These are phyloP conservation scores for Hirtodrosophila cameraria DNA, from an alignment of 2,888 invertebrate genomes.

Conservation along the genomic window DNA sequence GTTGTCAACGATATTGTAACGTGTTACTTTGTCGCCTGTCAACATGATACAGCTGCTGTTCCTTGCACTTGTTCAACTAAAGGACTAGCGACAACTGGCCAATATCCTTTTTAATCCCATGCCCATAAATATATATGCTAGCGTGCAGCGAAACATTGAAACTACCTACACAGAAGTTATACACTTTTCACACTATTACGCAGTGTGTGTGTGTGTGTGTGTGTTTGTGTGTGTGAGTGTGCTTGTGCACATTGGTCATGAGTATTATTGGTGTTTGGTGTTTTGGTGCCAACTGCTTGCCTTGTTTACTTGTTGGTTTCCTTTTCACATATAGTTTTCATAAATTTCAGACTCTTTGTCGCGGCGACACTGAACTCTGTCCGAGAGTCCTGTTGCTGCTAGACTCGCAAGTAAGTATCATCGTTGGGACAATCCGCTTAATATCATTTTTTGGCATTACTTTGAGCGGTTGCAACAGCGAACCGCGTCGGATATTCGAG, in stretches of 20 bases:
- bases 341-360: conserved; percentile 56
- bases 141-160: conserved; percentile 38
- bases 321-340: conserved; percentile 49
- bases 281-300: conserved; percentile 23
- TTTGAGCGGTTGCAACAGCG: conserved; percentile 39
- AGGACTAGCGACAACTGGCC: conserved; percentile 51
- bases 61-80: conserved; percentile 40
- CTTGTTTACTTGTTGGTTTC: conserved; percentile 12
- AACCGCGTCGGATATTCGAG: conserved; percentile 23
- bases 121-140: conserved; percentile 64
- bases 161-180: conserved; percentile 26
- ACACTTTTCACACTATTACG: not conserved
- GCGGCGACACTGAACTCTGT: conserved; percentile 25
- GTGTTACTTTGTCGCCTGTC: conserved; percentile 45
- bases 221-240: too few relatives aligned
- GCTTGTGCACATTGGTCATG: conserved; percentile 41
- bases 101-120: conserved; percentile 65
- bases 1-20: conserved; percentile 1
- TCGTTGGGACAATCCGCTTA: conserved; percentile 71
- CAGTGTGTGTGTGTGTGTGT: conserved; percentile 15
- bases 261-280: conserved; percentile 58
- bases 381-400: conserved; percentile 20
- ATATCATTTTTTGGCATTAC: conserved; percentile 76
- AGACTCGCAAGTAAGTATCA: conserved; percentile 14
- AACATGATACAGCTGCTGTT: conserved; percentile 29